These are phyloP conservation scores for Sparidentex hasta DNA, from an alignment of 2,797 vertebrate genomes.

Conservation along the genomic window DNA sequence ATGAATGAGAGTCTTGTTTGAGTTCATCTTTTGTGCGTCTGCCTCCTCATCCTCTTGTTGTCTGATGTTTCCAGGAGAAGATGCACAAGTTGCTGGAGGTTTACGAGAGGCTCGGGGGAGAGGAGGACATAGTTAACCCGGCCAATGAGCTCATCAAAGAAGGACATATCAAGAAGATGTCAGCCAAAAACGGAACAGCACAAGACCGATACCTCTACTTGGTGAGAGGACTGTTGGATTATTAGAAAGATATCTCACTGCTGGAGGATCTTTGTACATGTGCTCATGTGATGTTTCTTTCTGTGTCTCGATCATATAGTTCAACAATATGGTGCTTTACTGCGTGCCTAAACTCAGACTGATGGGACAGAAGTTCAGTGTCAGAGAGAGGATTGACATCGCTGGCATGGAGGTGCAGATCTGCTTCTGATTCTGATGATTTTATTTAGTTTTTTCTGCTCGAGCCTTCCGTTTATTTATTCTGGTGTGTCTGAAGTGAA, in stretches of 20 bases:
- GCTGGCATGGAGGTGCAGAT: constrained; percentile 92
- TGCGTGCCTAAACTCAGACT: constrained; percentile 96
- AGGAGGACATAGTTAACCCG: constrained; percentile 98
- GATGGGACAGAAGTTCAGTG: constrained; percentile 98
- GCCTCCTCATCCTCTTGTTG: constrained; percentile 28
- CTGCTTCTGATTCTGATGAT: background rate
- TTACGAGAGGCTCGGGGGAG: constrained; percentile 94
- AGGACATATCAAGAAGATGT: constrained; percentile 97
- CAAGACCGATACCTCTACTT: constrained; percentile 97
- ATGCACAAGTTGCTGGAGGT: constrained; percentile 98
- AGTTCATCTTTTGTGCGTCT: constrained; percentile 6
- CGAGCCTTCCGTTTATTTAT: constrained; percentile 1
- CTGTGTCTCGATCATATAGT: constrained; percentile 80
- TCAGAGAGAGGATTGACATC: constrained; percentile 96
- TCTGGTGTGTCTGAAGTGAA: background rate
- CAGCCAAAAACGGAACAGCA: constrained; percentile 95
- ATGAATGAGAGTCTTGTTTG: constrained; percentile 6
- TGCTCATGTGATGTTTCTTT: background rate
- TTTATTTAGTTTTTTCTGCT: background rate
- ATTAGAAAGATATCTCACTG: background rate
- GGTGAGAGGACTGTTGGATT: constrained; percentile 84
- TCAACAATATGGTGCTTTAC: constrained; percentile 98
- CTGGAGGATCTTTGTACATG: background rate
- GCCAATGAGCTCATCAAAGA: constrained; percentile 98
- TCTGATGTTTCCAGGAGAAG: constrained; percentile 88